These are phyloP conservation scores for Drosophila melanosoma DNA, from an alignment of 2,888 invertebrate genomes.

Conservation along the genomic window DNA sequence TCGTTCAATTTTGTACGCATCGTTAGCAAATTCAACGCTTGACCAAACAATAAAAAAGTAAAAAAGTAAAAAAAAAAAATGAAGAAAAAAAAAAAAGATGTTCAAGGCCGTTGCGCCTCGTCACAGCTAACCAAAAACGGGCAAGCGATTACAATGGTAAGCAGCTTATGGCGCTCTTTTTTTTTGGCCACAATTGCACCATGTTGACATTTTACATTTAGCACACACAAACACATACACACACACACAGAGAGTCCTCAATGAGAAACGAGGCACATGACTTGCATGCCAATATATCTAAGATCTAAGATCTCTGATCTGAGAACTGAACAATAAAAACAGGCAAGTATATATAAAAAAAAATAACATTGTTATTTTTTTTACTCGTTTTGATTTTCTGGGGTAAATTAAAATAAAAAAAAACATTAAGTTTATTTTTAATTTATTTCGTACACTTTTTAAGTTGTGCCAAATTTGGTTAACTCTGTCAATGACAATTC, in stretches of 20 bases:
- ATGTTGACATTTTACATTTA: constrained; percentile 60
- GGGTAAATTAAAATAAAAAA: not conserved
- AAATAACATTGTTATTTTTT: constrained; percentile 26
- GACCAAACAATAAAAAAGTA: constrained; percentile 52
- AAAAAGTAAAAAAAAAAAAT: constrained; percentile 14
- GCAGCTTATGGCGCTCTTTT: constrained; percentile 45
- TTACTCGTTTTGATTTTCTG: not conserved
- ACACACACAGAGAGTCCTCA: constrained; percentile 25
- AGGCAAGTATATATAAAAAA: constrained; percentile 9
- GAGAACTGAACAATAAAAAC: constrained; percentile 31
- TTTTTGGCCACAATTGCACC: constrained; percentile 37
- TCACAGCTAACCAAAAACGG: constrained; percentile 34
- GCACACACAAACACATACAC: constrained; percentile 6
- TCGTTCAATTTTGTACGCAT: constrained; percentile 49
- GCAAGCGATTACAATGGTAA: constrained; percentile 38
- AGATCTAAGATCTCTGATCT: constrained; percentile 32
- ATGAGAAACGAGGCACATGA: constrained; percentile 51
- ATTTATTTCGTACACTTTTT: not conserved
- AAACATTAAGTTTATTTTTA: not conserved
- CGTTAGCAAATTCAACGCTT: constrained; percentile 54
- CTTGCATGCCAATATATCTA: constrained; percentile 39
- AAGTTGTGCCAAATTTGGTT: constrained; percentile 24
- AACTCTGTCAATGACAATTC: constrained; percentile 32
- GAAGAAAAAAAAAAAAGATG: constrained; percentile 12
- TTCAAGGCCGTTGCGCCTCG: constrained; percentile 49